Evolutionary conservation across 2,113 vertebrate genomes (phyloP).

Genomic region (Egretta garzetta): DNA sequence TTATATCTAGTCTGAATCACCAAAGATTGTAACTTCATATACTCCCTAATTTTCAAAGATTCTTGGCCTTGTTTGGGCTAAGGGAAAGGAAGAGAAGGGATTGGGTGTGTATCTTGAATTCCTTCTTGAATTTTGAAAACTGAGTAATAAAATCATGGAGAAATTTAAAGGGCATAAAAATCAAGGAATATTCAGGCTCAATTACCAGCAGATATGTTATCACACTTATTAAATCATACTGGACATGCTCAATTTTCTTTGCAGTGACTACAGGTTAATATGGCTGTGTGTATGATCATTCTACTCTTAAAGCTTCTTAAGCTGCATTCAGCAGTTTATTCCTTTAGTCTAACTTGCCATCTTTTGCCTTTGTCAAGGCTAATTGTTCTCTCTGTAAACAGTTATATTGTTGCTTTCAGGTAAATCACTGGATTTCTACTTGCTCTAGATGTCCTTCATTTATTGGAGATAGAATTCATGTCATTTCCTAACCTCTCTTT

Average conservation of each 20-base stretch:
- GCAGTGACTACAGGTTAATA: background rate
- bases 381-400: background rate
- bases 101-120: background rate
- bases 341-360: background rate
- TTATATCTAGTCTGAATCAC: background rate
- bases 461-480: background rate
- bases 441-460: background rate
- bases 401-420: background rate
- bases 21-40: background rate
- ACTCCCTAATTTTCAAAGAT: background rate
- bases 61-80: background rate
- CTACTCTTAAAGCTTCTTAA: background rate
- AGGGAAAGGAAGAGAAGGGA: background rate
- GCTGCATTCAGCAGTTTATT: background rate
- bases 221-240: background rate
- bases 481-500: background rate
- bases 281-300: background rate
- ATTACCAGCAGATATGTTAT: background rate
- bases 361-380: background rate
- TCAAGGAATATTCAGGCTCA: background rate
- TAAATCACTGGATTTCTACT: background rate
- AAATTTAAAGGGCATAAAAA: background rate
- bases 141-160: background rate
- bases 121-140: background rate
- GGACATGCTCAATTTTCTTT: background rate